phyloP scores from a whole-genome alignment of 2,113 vertebrate genomes.

The Mus spicilegus region DNA sequence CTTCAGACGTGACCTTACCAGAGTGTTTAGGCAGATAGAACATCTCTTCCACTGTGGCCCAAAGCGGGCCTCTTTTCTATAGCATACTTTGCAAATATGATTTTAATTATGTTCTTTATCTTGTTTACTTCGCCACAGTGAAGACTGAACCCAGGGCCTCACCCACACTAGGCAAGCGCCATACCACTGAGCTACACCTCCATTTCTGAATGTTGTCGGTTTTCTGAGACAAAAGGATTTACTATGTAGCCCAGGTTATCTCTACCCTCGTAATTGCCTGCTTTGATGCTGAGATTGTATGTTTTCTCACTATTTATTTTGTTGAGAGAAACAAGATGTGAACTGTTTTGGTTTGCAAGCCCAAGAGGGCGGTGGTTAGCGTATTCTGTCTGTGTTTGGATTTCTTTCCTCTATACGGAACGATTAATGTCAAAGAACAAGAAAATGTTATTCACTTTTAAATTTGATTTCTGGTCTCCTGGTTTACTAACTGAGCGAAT shows the following conservation, averaged over 20 bases:
- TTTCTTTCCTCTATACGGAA: not conserved
- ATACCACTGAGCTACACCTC: not conserved
- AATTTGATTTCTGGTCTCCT: constrained; percentile 14
- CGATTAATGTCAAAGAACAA: not conserved
- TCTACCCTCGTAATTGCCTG: not conserved
- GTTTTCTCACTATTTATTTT: not conserved
- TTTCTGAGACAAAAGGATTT: not conserved
- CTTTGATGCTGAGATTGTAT: not conserved
- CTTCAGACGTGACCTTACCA: not conserved
- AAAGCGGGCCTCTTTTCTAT: not conserved
- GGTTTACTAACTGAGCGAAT: not conserved
- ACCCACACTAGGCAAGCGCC: not conserved
- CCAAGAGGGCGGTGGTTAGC: not conserved
- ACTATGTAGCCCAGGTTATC: not conserved
- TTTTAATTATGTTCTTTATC: not conserved
- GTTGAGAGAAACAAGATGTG: not conserved
- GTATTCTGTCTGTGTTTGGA: not conserved
- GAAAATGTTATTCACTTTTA: not conserved
- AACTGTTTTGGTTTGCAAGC: not conserved
- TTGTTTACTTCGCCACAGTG: not conserved
- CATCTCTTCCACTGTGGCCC: not conserved
- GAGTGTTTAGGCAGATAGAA: not conserved
- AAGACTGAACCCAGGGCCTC: not conserved
- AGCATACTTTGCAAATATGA: not conserved
- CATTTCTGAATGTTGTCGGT: not conserved